Evolutionary conservation across 2,888 invertebrate genomes (phyloP).

Genomic region (Heliconius hortense): DNA sequence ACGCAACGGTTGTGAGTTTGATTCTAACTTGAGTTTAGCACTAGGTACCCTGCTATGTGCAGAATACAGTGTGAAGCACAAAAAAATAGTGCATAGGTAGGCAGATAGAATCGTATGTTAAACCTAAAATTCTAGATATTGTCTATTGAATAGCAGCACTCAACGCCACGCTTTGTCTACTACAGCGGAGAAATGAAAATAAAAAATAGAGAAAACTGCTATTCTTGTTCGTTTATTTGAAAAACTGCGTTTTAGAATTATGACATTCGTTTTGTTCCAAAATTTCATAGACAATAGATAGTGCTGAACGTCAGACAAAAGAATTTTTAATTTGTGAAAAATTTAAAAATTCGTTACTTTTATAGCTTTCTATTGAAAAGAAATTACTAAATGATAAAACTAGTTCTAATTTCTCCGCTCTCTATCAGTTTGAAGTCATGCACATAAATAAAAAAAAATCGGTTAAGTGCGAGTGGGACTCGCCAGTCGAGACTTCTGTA

Average conservation of each 20-base stretch:
- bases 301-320: conserved; percentile 5
- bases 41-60: too few species aligned
- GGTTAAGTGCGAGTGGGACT: neutral
- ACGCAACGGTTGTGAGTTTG: too few species aligned
- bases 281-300: conserved; percentile 17
- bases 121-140: too few species aligned
- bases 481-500: neutral
- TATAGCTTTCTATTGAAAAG: neutral
- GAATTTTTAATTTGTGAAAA: conserved; percentile 15
- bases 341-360: conserved; percentile 9
- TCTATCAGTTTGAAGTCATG: neutral
- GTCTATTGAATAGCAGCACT: too few species aligned
- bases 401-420: neutral
- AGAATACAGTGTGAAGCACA: too few species aligned
- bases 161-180: too few species aligned
- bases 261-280: conserved; percentile 6
- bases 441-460: too few species aligned
- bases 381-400: neutral
- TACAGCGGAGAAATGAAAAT: too few species aligned
- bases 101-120: too few species aligned
- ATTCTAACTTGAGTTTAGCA: too few species aligned
- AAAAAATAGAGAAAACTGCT: neutral
- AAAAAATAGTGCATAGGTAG: too few species aligned
- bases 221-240: neutral
- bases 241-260: conserved; percentile 15